These are phyloP conservation scores for Protonemura montana DNA, from an alignment of 2,888 invertebrate species.

Conservation along the genomic window DNA sequence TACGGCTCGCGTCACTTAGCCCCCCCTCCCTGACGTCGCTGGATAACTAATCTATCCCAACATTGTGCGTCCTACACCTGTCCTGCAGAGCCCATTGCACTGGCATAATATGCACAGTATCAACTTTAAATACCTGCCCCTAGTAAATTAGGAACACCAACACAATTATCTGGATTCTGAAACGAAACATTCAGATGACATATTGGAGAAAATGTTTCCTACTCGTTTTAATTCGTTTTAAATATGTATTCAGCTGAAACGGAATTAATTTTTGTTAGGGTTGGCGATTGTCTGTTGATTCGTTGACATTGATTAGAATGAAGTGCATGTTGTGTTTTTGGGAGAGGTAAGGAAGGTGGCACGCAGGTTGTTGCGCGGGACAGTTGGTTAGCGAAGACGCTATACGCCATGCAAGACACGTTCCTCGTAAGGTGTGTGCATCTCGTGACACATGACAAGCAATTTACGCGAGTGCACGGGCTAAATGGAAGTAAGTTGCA, in stretches of 20 bases:
- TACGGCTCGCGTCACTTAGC: slow-evolving; percentile 14
- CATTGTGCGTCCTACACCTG: slow-evolving; percentile 28
- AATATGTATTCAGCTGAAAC: background rate
- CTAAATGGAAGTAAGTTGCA: too few species aligned
- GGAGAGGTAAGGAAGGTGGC: background rate
- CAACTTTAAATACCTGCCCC: background rate
- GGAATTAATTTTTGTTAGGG: background rate
- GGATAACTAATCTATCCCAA: slow-evolving; percentile 31
- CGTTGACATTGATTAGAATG: slow-evolving; percentile 8
- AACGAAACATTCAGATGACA: background rate
- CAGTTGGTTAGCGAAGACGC: background rate
- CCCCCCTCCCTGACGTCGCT: background rate
- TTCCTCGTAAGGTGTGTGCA: too few species aligned
- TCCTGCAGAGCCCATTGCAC: background rate
- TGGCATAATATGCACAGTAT: background rate
- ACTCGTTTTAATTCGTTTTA: background rate
- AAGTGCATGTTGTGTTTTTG: background rate
- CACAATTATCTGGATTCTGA: background rate
- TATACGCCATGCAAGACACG: too few species aligned
- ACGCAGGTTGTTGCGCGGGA: background rate
- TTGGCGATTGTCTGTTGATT: background rate
- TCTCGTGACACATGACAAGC: background rate
- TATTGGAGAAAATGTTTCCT: background rate
- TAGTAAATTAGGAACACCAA: background rate
- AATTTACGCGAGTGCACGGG: background rate